Percentiles rank a stretch among this genome's conserved stretches.
phyloP scores from a whole-genome alignment of 2,797 vertebrate genomes.

The Bryconaethiops microstoma region DNA sequence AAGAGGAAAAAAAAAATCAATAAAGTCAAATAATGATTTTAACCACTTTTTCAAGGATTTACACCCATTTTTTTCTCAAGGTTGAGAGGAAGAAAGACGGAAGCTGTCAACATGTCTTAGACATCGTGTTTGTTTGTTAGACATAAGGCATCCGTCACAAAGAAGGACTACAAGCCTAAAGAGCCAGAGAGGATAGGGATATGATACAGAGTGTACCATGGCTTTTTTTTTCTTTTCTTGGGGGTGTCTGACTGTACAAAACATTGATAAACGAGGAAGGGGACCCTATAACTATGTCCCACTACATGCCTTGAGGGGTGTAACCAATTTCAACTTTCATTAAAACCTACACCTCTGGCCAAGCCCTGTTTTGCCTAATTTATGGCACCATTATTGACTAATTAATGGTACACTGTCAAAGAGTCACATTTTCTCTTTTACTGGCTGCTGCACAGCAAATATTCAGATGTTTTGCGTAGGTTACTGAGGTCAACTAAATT shows the following conservation, averaged over 20 bases:
- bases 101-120: constrained; percentile 27
- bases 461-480: constrained; percentile 3
- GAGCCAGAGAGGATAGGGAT: constrained; percentile 7
- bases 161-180: not conserved
- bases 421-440: constrained; percentile 41
- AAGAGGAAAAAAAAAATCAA: constrained; percentile 72
- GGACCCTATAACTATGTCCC: constrained; percentile 60
- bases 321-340: constrained; percentile 86
- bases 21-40: constrained; percentile 71
- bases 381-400: constrained; percentile 92
- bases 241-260: constrained; percentile 55
- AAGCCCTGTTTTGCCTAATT: constrained; percentile 90
- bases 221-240: not conserved
- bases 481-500: no score
- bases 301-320: constrained; percentile 68
- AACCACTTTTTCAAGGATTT: constrained; percentile 66
- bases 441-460: not conserved
- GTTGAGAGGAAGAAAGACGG: constrained; percentile 41
- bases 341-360: constrained; percentile 84
- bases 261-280: constrained; percentile 69
- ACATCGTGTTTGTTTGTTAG: constrained; percentile 27
- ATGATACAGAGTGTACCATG: constrained; percentile 1
- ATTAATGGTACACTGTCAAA: constrained; percentile 85
- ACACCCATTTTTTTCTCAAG: constrained; percentile 58
- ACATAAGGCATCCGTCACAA: constrained; percentile 15